A percentile compares a stretch with the other conserved stretches of the same genome.
Evolutionary conservation across 2,888 invertebrate species (phyloP).

Genomic region (Nemoura dubitans): DNA sequence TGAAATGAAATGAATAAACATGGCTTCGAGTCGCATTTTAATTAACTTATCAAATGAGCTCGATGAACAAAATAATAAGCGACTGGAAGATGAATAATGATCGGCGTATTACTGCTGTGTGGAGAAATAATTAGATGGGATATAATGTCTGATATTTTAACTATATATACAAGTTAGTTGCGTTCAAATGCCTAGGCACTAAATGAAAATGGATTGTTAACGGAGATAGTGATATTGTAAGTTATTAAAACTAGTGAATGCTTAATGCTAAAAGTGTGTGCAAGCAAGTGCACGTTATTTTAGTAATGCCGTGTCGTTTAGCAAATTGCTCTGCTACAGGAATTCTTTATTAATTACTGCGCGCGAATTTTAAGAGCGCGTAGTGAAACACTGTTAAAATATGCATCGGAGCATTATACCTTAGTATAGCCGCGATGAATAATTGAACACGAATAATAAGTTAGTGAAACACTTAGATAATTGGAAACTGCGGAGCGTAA

Average conservation of each 20-base stretch:
- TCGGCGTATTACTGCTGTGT: background rate
- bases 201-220: background rate
- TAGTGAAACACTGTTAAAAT: constrained; percentile 1
- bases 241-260: background rate
- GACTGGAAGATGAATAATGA: constrained; percentile 5
- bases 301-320: background rate
- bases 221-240: background rate
- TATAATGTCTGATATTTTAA: background rate
- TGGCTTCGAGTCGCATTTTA: background rate
- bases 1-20: constrained; percentile 16
- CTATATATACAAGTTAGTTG: background rate
- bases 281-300: background rate
- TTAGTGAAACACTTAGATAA: constrained; percentile 35
- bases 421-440: constrained; percentile 14
- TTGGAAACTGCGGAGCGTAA: constrained; percentile 34
- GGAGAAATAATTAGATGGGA: background rate
- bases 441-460: constrained; percentile 27
- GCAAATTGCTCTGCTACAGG: constrained; percentile 18
- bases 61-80: background rate
- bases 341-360: constrained; percentile 30
- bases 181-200: background rate
- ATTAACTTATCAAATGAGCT: constrained; percentile 28
- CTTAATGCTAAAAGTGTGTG: background rate
- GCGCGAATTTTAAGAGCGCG: background rate
- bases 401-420: constrained; percentile 21